Percentiles rank a stretch among this genome's conserved stretches.
These are phyloP conservation scores for Episyrphus balteatus DNA, from an alignment of 1,140 invertebrate genomes.

Conservation along the genomic window DNA sequence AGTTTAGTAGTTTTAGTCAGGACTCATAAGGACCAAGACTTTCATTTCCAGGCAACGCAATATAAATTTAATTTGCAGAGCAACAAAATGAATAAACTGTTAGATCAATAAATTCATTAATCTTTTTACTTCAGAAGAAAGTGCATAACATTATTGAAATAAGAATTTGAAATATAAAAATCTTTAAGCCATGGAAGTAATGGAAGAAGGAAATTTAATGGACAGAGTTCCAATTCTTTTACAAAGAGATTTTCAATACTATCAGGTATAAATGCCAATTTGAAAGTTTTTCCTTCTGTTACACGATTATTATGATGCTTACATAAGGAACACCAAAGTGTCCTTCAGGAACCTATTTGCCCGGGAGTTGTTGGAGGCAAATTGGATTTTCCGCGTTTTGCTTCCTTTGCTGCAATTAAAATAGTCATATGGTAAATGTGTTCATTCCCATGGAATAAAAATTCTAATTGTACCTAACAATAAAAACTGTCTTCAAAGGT, in stretches of 20 bases:
- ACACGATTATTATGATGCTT: not conserved
- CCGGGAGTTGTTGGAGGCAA: conserved; percentile 59
- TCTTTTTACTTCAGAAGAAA: too few relatives aligned
- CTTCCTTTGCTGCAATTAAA: conserved; percentile 68
- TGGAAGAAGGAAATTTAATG: conserved; percentile 76
- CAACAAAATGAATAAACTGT: too few relatives aligned
- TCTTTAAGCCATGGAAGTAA: conserved; percentile 53
- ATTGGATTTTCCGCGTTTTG: conserved; percentile 65
- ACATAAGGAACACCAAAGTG: conserved; percentile 55
- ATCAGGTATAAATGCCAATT: conserved; percentile 45
- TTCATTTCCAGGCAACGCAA: too few relatives aligned
- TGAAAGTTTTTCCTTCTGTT: not conserved
- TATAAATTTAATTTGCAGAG: too few relatives aligned
- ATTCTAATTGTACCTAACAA: too few relatives aligned
- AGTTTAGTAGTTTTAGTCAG: too few relatives aligned
- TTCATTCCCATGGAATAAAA: too few relatives aligned
- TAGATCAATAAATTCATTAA: too few relatives aligned
- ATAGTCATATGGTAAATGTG: conserved; percentile 56
- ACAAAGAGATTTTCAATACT: conserved; percentile 67
- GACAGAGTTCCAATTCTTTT: conserved; percentile 65
- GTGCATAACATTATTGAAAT: too few relatives aligned
- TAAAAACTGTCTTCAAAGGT: conserved; percentile 10
- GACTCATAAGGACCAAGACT: too few relatives aligned
- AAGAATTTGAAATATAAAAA: too few relatives aligned
- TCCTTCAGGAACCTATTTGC: conserved; percentile 63